Percentiles rank a stretch among this genome's conserved stretches.
Conservation (phyloP, 2,797 vertebrate species). For the Rhinophrynus dorsalis region DNA sequence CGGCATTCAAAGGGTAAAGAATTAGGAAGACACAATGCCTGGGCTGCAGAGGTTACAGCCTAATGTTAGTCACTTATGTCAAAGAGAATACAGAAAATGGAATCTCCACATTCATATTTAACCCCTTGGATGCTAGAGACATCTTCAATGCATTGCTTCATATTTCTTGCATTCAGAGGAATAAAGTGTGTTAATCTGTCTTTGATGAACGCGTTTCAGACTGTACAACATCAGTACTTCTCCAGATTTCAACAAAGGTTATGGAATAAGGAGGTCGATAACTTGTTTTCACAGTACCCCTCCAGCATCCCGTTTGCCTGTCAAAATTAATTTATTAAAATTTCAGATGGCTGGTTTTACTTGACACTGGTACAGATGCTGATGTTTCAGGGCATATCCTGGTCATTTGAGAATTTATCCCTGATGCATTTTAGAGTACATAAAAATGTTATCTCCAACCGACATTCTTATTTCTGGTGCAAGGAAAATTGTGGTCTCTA, state of each 20-base stretch:
- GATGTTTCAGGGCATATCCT: conserved; percentile 39
- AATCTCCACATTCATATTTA: too few relatives aligned
- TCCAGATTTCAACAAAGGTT: neutral
- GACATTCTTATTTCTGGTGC: conserved; percentile 8
- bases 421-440: conserved; percentile 21
- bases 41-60: too few relatives aligned
- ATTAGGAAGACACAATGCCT: too few relatives aligned
- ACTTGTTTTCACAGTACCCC: conserved; percentile 13
- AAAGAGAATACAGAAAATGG: too few relatives aligned
- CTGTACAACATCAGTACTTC: neutral
- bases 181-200: too few relatives aligned
- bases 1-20: too few relatives aligned
- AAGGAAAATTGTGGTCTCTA: conserved; percentile 2
- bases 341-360: conserved; percentile 34
- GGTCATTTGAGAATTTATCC: conserved; percentile 10
- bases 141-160: too few relatives aligned
- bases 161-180: too few relatives aligned
- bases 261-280: neutral
- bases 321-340: conserved; percentile 38
- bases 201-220: neutral
- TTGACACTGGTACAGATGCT: conserved; percentile 28
- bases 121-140: too few relatives aligned
- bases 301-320: conserved; percentile 30
- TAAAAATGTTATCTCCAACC: conserved; percentile 17
- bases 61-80: too few relatives aligned